Percentiles rank a stretch among this genome's conserved stretches.
phyloP scores from a whole-genome alignment of 2,888 invertebrate genomes.

The Teleogryllus oceanicus region DNA sequence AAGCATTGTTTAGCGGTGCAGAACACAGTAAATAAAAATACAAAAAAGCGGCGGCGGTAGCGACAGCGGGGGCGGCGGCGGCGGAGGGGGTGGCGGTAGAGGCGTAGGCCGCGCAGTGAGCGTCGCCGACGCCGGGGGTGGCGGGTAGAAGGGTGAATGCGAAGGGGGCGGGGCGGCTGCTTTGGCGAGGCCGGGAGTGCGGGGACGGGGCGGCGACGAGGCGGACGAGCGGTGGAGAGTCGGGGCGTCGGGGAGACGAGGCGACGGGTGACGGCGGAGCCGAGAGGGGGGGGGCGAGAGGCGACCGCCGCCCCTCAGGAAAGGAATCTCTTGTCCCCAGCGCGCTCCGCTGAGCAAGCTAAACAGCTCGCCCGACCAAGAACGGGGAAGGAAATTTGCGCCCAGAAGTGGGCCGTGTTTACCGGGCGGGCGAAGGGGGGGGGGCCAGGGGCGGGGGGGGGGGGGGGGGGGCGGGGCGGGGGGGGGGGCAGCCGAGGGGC shows the following conservation, averaged over 20 bases:
- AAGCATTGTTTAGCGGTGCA: background rate
- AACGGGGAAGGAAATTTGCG: conserved; percentile 27
- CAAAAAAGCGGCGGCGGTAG: background rate
- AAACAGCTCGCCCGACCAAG: conserved; percentile 37
- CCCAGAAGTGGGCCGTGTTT: conserved; percentile 33
- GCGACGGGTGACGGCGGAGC: background rate
- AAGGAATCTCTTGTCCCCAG: conserved; percentile 41
- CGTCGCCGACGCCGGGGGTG: background rate
- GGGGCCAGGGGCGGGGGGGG: background rate
- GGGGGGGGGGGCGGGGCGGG: background rate
- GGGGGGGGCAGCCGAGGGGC: background rate
- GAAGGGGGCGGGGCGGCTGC: background rate
- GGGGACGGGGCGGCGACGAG: no score
- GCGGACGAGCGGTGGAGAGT: background rate
- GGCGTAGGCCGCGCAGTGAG: background rate
- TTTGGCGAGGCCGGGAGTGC: no score
- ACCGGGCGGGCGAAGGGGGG: conserved; percentile 22
- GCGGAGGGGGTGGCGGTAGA: background rate
- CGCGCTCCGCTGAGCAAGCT: conserved; percentile 40
- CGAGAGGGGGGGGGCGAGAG: background rate
- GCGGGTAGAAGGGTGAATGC: conserved; percentile 2
- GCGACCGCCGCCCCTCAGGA: conserved; percentile 37
- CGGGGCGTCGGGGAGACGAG: background rate
- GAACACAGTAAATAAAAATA: background rate
- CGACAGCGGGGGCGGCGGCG: background rate